These are phyloP conservation scores for Ceramica pisi DNA, from an alignment of 2,888 invertebrate genomes.

Conservation along the genomic window DNA sequence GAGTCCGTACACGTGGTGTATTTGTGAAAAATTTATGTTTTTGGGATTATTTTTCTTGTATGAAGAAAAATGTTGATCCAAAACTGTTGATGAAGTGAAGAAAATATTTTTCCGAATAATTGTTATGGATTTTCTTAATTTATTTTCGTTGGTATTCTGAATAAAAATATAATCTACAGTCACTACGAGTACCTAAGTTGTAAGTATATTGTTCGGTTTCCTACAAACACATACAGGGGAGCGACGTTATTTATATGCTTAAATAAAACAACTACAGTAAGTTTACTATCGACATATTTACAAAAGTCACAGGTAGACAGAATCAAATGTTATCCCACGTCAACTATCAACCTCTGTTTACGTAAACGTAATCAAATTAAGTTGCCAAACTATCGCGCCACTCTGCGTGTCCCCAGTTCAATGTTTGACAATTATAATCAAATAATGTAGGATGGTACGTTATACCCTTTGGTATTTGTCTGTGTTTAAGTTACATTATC, in stretches of 20 bases:
- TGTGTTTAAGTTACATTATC: conserved; percentile 12
- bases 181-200: too few species aligned
- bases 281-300: neutral
- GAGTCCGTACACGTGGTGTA: too few species aligned
- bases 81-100: too few species aligned
- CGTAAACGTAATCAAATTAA: conserved; percentile 65
- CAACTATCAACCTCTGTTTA: conserved; percentile 46
- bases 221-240: too few species aligned
- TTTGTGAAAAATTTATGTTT: too few species aligned
- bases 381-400: conserved; percentile 52
- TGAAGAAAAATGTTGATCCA: too few species aligned
- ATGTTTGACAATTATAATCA: conserved; percentile 43
- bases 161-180: too few species aligned
- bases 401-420: conserved; percentile 3
- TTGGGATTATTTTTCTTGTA: too few species aligned
- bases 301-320: neutral
- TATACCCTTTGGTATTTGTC: conserved; percentile 22
- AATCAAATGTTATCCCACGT: conserved; percentile 21
- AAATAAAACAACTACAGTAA: neutral
- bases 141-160: too few species aligned
- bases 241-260: neutral
- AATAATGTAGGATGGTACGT: conserved; percentile 27
- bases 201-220: too few species aligned
- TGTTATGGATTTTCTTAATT: too few species aligned
- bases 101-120: too few species aligned